A percentile compares a stretch with the other conserved stretches of the same genome.
Conservation (phyloP, 2,113 vertebrate species). For the Crotalus viridis region DNA sequence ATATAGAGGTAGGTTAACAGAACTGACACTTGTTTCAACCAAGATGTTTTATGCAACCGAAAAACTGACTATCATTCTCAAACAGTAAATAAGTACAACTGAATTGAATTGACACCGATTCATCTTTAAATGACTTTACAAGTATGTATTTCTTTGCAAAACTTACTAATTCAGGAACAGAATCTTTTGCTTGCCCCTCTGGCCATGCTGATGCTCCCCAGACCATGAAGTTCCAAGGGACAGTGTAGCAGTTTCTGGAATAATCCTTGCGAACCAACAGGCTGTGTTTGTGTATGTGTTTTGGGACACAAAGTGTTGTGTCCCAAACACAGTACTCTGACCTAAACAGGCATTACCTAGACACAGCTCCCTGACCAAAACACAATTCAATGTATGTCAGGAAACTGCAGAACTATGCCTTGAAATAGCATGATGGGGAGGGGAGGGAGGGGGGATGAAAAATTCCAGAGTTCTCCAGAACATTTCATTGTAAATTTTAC, state of each 20-base stretch:
- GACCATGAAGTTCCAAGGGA: background rate
- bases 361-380: background rate
- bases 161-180: background rate
- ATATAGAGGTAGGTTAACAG: background rate
- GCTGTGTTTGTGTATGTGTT: background rate
- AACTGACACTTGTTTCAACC: background rate
- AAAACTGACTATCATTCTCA: background rate
- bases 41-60: background rate
- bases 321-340: background rate
- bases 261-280: background rate
- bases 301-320: background rate
- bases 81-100: background rate
- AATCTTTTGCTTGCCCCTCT: background rate
- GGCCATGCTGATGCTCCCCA: background rate
- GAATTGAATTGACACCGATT: background rate
- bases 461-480: background rate
- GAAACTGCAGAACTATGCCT: background rate
- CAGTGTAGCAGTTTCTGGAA: background rate
- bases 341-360: background rate
- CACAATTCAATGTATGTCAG: background rate
- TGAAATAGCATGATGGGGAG: background rate
- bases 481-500: background rate
- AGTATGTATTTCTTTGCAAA: background rate
- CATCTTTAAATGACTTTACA: background rate
- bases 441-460: background rate